phyloP scores from a whole-genome alignment of 2,888 invertebrate genomes.

The Lasioglossum morio region DNA sequence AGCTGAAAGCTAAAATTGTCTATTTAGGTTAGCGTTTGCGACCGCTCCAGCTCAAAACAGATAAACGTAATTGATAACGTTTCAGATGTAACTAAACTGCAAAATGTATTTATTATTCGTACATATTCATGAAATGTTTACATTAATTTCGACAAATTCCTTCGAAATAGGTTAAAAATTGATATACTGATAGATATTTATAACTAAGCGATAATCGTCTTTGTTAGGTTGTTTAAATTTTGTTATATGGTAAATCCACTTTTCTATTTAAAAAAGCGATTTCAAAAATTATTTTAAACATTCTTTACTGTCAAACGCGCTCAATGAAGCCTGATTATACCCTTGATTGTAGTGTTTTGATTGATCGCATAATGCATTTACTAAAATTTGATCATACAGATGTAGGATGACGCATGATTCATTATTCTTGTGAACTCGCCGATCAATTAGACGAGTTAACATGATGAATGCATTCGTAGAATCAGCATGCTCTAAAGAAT shows the following conservation, averaged over 20 bases:
- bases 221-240: neutral
- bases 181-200: neutral
- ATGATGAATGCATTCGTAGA: constrained; percentile 59
- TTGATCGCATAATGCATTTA: constrained; percentile 59
- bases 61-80: neutral
- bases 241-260: neutral
- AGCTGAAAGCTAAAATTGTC: neutral
- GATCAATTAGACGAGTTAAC: constrained; percentile 60
- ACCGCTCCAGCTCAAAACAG: neutral
- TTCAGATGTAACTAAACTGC: neutral
- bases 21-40: neutral
- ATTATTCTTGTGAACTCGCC: constrained; percentile 50
- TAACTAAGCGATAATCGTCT: neutral
- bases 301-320: neutral
- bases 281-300: neutral
- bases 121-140: neutral
- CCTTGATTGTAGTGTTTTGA: constrained; percentile 53
- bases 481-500: neutral
- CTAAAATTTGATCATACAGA: constrained; percentile 34
- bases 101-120: neutral
- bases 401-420: constrained; percentile 52
- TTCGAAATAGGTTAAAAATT: neutral
- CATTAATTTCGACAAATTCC: neutral
- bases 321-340: constrained; percentile 5
- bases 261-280: neutral